Evolutionary conservation across 2,797 vertebrate species (phyloP), one percentile per base, ranked within the genome.

Genomic region (Onychomys leucogaster): DNA sequence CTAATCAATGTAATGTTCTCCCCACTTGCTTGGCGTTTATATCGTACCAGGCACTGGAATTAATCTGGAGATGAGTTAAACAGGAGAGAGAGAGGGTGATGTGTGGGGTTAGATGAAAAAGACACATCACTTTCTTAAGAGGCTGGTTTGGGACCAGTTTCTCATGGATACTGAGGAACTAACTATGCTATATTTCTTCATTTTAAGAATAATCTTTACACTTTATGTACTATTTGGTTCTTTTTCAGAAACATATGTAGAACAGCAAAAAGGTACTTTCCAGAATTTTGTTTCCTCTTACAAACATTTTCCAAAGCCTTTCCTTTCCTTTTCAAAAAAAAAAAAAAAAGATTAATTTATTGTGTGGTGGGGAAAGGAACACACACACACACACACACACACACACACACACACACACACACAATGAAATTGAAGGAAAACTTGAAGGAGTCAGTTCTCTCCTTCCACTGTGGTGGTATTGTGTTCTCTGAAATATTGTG

Each of bases 171-270:
- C n/a, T 12, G 12, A 65, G 29, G 6, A 69, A 4, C 11, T 78
- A 25, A 61, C 34, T 34, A 2, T 49, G 75, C 6, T 55, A 2
- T 52, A 78, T 94, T 91, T 84, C 19, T 90, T 55, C 67, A 10
- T 90, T 85, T 81, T 23, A 61, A 71, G 49, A 67, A 80, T 69
- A 67, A 76, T 73, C 80, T 95, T 94, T n/a, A 81, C 25, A 81
- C n/a, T 67, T 0, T 85, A n/a, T 11, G 6, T 29, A n/a, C 14
- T 82, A 16, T 80, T 91, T 80, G 67, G 52, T 34, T 75, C 43
- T 69, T 46, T 65, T 57, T 57, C 34, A 8, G 16, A 43, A 13
- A 85, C 67, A 63, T 2, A 91, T 84, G 85, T 89, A 52, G 34
- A 75, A 57, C 6, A 94, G 1, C 21, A 85, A 84, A 85, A 78